These are phyloP conservation scores for Falco biarmicus DNA, from an alignment of 2,797 vertebrate genomes.

Conservation along the genomic window DNA sequence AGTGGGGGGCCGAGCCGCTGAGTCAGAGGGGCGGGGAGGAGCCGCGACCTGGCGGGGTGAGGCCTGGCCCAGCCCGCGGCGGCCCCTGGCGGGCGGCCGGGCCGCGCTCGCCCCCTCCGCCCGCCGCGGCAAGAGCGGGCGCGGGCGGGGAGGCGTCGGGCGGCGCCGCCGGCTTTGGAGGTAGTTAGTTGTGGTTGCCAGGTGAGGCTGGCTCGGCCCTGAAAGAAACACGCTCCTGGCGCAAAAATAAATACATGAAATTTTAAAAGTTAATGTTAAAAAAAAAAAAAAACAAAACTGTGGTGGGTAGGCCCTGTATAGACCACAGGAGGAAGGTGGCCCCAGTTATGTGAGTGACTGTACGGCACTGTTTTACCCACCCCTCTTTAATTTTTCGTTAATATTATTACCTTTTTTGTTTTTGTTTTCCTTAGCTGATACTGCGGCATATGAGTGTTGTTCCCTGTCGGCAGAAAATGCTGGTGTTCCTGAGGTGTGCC, in stretches of 20 bases:
- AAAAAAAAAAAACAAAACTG: too few species aligned
- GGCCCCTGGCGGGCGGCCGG: background rate
- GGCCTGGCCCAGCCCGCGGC: background rate
- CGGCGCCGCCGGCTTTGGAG: background rate
- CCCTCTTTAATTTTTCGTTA: background rate
- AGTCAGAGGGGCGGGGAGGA: conserved; percentile 16
- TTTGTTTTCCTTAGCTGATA: background rate
- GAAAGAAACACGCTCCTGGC: background rate
- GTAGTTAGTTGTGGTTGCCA: background rate
- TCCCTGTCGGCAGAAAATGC: background rate
- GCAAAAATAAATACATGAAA: too few species aligned
- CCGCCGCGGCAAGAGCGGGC: background rate
- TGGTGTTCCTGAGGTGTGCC: fast-evolving
- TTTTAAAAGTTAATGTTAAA: too few species aligned
- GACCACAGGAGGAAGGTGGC: too few species aligned
- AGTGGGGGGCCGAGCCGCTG: background rate
- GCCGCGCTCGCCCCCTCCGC: too few species aligned
- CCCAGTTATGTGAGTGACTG: background rate
- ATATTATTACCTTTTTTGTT: background rate
- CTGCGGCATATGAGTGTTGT: fast-evolving
- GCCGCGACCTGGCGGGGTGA: background rate
- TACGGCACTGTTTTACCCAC: background rate
- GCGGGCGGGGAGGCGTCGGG: too few species aligned
- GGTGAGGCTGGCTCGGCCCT: background rate
- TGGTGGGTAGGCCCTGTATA: background rate